phyloP scores from a whole-genome alignment of 2,888 invertebrate species.

The Dyspetes luteomarginatus region DNA sequence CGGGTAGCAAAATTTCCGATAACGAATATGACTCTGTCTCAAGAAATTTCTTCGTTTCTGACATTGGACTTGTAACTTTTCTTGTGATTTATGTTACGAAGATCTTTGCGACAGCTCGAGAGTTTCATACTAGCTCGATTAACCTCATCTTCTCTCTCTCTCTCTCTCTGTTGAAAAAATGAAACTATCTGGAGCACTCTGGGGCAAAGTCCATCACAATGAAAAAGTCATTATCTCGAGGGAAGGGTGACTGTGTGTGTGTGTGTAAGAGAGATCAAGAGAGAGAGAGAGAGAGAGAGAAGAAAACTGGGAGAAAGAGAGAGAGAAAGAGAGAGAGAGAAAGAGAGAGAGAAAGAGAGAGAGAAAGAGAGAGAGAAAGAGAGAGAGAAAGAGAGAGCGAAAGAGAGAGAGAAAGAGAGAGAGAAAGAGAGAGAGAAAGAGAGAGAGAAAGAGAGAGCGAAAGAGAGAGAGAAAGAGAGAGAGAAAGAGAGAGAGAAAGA shows the following conservation, averaged over 20 bases:
- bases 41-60: not conserved
- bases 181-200: constrained; percentile 14
- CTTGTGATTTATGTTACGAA: constrained; percentile 1
- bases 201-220: constrained; percentile 48
- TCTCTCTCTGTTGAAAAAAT: constrained; percentile 5
- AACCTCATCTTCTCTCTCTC: not conserved
- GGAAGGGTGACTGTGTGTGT: too few relatives aligned
- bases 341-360: too few relatives aligned
- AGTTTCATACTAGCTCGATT: constrained; percentile 16
- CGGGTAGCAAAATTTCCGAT: not conserved
- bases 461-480: too few relatives aligned
- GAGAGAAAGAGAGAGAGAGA: too few relatives aligned
- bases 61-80: not conserved
- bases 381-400: too few relatives aligned
- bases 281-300: too few relatives aligned
- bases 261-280: too few relatives aligned
- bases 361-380: too few relatives aligned
- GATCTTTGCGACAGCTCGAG: not conserved
- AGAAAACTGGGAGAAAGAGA: too few relatives aligned
- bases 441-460: too few relatives aligned
- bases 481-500: constrained; percentile 23
- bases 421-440: too few relatives aligned
- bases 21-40: not conserved
- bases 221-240: constrained; percentile 48
- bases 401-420: too few relatives aligned